A percentile compares a stretch with the other conserved stretches of the same genome.
These are phyloP conservation scores for Lumbricus terrestris DNA, from an alignment of 2,888 invertebrate genomes.

Conservation along the genomic window DNA sequence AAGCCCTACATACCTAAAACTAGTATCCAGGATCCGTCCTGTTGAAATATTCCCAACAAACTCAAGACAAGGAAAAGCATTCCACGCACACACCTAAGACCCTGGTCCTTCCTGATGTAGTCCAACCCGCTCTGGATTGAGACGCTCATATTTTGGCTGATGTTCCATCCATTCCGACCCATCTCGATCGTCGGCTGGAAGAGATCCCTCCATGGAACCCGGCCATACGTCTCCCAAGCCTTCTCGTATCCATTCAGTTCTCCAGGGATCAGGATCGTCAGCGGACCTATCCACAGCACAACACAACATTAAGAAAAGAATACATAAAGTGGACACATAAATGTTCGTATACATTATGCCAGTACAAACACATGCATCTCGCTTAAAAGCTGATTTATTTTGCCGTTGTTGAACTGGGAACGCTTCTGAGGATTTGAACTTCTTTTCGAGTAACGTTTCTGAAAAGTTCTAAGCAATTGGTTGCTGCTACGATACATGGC, in stretches of 20 bases:
- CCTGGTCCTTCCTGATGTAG: not conserved
- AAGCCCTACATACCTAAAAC: too few relatives aligned
- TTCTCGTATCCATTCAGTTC: constrained; percentile 82
- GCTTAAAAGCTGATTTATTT: too few relatives aligned
- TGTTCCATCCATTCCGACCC: constrained; percentile 69
- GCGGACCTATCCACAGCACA: constrained; percentile 47
- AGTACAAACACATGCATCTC: too few relatives aligned
- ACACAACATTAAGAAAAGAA: not conserved
- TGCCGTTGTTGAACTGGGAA: too few relatives aligned
- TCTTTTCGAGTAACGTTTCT: too few relatives aligned
- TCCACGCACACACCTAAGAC: not conserved
- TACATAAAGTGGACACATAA: not conserved
- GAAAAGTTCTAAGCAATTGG: too few relatives aligned
- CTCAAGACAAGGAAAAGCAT: too few relatives aligned
- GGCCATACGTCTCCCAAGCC: constrained; percentile 73
- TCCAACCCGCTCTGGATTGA: not conserved
- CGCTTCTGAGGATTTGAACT: too few relatives aligned
- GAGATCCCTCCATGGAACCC: constrained; percentile 74
- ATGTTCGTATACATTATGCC: not conserved
- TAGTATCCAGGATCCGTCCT: too few relatives aligned
- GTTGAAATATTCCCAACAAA: not conserved
- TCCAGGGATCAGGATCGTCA: constrained; percentile 83
- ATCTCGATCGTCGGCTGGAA: constrained; percentile 77
- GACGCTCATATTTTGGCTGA: not conserved
- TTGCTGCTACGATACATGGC: too few relatives aligned